phyloP scores from a whole-genome alignment of 2,888 invertebrate species.

The Gari tellinella region DNA sequence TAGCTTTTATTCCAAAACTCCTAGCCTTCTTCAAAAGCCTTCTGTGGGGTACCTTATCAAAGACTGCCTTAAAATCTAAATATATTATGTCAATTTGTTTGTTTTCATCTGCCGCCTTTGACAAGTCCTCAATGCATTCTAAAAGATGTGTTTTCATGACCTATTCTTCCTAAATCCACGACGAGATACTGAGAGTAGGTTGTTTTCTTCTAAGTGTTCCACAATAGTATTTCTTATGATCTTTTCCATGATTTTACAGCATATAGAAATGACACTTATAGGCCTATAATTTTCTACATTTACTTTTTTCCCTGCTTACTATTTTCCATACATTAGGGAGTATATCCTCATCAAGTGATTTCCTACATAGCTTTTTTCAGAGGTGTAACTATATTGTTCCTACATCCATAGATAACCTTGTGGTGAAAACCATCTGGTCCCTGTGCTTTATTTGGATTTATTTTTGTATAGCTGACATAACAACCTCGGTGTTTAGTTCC shows the following conservation, averaged over 20 bases:
- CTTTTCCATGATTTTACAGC: constrained; percentile 24
- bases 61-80: constrained; percentile 25
- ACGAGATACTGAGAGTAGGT: constrained; percentile 20
- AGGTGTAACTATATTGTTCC: background rate
- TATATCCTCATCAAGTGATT: constrained; percentile 9
- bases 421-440: background rate
- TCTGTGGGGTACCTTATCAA: constrained; percentile 27
- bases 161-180: constrained; percentile 31
- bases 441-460: background rate
- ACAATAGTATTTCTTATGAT: constrained; percentile 11
- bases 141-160: constrained; percentile 12
- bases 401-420: background rate
- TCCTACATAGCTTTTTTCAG: constrained; percentile 12
- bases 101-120: constrained; percentile 16
- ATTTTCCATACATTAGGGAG: constrained; percentile 27
- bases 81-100: constrained; percentile 12
- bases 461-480: background rate
- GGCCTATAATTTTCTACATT: constrained; percentile 26
- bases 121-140: constrained; percentile 22
- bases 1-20: constrained; percentile 12
- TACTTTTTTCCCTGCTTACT: constrained; percentile 12
- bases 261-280: constrained; percentile 23
- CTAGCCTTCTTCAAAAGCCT: constrained; percentile 21
- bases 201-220: constrained; percentile 10
- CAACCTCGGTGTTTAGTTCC: background rate